Percentiles rank a stretch among this genome's conserved stretches.
Conservation (phyloP, 2,888 invertebrate genomes). For the Drosophila dives region DNA sequence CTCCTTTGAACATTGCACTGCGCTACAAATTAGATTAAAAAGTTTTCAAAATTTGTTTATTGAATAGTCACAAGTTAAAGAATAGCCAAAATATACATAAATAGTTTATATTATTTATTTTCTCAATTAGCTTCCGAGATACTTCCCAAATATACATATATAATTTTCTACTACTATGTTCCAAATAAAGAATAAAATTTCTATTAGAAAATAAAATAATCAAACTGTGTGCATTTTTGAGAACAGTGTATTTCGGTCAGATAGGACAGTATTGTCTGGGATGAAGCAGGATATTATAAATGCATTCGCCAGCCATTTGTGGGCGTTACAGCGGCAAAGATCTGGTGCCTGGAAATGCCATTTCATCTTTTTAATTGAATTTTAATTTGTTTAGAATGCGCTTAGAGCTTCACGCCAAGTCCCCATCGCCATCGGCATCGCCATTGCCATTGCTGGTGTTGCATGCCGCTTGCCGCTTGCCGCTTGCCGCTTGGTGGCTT, state of each 20-base stretch:
- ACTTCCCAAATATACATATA: not conserved
- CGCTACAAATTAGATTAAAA: slow-evolving; percentile 5
- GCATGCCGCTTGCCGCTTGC: slow-evolving; percentile 2
- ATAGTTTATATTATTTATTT: not conserved
- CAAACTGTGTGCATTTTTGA: not conserved
- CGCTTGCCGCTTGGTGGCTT: slow-evolving; percentile 8
- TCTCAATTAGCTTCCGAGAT: not conserved
- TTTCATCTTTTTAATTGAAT: slow-evolving; percentile 84
- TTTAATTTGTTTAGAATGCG: slow-evolving; percentile 84
- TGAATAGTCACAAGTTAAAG: not conserved
- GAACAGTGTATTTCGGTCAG: not conserved
- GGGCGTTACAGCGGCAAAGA: slow-evolving; percentile 15
- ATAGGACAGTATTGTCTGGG: slow-evolving; percentile 23
- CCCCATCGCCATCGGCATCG: slow-evolving; percentile 21
- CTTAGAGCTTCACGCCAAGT: slow-evolving; percentile 66
- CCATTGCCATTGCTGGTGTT: slow-evolving; percentile 40
- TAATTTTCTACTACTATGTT: not conserved
- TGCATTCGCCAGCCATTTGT: slow-evolving; percentile 14
- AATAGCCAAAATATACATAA: not conserved
- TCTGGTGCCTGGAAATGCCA: slow-evolving; percentile 72
- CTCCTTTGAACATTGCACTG: slow-evolving; percentile 43
- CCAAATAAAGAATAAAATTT: not conserved
- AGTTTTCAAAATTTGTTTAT: no score
- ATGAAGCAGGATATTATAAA: slow-evolving; percentile 11
- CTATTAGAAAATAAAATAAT: not conserved